Percentiles rank a stretch among this genome's conserved stretches.
These are phyloP conservation scores for Pachyseris speciosa DNA, from an alignment of 64 coral and sea anemone species.

Conservation along the genomic window DNA sequence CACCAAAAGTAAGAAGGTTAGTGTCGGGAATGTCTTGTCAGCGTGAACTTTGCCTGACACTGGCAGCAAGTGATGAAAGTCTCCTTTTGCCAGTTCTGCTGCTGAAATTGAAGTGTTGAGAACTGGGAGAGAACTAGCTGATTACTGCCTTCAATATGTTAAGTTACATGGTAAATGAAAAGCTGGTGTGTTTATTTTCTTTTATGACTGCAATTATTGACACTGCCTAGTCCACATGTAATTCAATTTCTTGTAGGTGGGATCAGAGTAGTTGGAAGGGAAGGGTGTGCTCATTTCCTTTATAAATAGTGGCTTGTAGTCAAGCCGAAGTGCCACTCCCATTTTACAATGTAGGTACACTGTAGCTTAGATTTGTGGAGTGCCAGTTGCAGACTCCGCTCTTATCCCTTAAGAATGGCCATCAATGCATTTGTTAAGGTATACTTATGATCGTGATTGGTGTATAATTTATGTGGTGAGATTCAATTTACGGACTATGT, in stretches of 20 bases:
- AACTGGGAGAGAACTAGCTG: conserved; percentile 63
- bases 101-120: conserved; percentile 80
- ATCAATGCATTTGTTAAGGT: background rate
- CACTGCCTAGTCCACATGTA: no score
- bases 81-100: conserved; percentile 93
- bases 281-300: no score
- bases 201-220: background rate
- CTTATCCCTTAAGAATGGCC: no score
- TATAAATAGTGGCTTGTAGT: no score
- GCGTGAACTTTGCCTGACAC: background rate
- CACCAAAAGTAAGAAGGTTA: conserved; percentile 97
- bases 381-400: no score
- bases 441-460: background rate
- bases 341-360: no score
- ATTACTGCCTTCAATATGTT: background rate
- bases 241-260: no score
- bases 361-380: no score
- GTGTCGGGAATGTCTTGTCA: background rate
- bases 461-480: background rate
- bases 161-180: background rate
- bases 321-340: no score
- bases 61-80: conserved; percentile 56
- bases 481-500: no score
- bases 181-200: background rate
- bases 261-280: no score